These are phyloP conservation scores for Pantherophis guttatus DNA, from an alignment of 2,113 vertebrate species.

Conservation along the genomic window DNA sequence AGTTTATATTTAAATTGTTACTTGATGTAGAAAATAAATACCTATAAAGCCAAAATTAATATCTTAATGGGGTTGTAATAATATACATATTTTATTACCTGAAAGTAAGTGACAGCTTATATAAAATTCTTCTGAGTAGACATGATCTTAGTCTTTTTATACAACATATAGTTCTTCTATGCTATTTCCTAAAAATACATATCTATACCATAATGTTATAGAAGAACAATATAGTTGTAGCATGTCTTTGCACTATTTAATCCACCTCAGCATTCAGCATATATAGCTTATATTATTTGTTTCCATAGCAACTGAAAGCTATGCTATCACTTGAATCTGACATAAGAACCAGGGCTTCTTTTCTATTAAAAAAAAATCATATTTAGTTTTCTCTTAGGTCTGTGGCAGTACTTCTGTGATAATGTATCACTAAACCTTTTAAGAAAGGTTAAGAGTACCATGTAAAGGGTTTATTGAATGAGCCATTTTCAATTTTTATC, in stretches of 20 bases:
- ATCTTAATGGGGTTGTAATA: neutral
- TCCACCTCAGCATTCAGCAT: neutral
- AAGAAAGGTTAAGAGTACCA: neutral
- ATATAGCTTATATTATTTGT: constrained; percentile 2
- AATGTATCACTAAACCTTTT: neutral
- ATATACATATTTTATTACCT: neutral
- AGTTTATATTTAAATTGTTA: neutral
- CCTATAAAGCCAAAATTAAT: neutral
- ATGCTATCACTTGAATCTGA: neutral
- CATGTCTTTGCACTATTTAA: neutral
- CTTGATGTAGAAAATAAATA: neutral
- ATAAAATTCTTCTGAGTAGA: neutral
- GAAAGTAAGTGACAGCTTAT: neutral
- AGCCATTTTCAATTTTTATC: neutral
- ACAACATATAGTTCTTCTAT: neutral
- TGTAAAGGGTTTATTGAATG: neutral
- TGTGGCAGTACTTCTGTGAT: neutral
- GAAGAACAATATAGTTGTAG: neutral
- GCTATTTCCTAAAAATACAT: neutral
- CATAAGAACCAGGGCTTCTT: neutral
- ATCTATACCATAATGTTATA: neutral
- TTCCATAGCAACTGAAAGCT: constrained; percentile 6
- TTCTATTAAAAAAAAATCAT: neutral
- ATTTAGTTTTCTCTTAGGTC: neutral
- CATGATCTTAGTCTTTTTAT: neutral